Conservation (phyloP, 2,113 vertebrate genomes). For the Prunella himalayana region DNA sequence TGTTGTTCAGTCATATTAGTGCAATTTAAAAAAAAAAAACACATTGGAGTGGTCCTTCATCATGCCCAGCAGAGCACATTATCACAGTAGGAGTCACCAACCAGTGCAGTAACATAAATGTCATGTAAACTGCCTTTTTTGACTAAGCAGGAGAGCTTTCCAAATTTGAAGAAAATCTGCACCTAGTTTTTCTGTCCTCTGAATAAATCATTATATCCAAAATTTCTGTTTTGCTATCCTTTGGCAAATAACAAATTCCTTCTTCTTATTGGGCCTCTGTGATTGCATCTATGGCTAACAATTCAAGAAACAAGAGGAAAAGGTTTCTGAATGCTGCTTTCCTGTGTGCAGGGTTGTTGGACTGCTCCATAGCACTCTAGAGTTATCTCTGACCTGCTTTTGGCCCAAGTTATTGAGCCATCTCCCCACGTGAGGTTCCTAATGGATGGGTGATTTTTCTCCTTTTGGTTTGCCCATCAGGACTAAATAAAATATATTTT, state of each 20-base stretch:
- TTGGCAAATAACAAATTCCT: neutral
- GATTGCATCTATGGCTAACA: neutral
- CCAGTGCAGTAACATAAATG: neutral
- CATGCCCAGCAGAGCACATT: neutral
- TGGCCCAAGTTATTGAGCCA: neutral
- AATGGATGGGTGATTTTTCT: neutral
- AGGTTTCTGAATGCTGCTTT: neutral
- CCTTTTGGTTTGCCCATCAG: neutral
- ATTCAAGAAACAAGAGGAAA: neutral
- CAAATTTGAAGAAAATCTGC: neutral
- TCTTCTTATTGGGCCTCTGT: neutral
- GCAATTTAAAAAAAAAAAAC: neutral
- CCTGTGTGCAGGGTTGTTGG: neutral
- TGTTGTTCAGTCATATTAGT: neutral
- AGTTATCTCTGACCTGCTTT: neutral
- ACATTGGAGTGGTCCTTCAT: neutral
- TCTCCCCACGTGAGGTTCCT: neutral
- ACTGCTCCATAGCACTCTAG: rapidly evolving
- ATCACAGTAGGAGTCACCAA: neutral
- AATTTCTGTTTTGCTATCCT: neutral
- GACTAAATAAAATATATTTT: neutral
- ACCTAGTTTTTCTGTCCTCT: neutral
- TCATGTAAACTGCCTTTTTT: neutral
- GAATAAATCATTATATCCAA: neutral
- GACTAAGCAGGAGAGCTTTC: neutral